Percentiles rank a stretch among this genome's conserved stretches.
These are phyloP conservation scores for Leptopilina syphax DNA, from an alignment of 2,888 invertebrate genomes.

Conservation along the genomic window DNA sequence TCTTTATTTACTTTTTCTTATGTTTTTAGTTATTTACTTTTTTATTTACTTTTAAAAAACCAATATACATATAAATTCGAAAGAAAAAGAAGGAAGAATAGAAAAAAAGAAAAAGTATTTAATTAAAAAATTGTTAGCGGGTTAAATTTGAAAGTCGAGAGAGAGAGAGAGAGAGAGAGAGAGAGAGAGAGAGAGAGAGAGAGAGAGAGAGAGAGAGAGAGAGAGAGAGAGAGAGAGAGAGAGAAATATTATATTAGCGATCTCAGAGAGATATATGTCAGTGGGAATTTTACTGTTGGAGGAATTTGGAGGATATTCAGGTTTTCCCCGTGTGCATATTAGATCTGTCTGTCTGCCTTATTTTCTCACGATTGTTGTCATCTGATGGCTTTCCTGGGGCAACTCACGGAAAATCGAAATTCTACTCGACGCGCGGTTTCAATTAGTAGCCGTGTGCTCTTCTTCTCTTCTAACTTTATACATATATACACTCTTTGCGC, in stretches of 20 bases:
- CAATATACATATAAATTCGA: too few species aligned
- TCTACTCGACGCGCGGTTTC: conserved; percentile 36
- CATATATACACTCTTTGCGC: background rate
- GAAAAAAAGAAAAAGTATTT: background rate
- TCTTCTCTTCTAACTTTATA: background rate
- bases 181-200: too few species aligned
- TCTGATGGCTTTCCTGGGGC: conserved; percentile 26
- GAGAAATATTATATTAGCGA: background rate
- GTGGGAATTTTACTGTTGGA: conserved; percentile 5
- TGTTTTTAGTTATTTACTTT: too few species aligned
- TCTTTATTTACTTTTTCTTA: too few species aligned
- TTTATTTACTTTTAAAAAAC: too few species aligned
- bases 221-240: too few species aligned
- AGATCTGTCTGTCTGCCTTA: conserved; percentile 19
- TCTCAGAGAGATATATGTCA: background rate
- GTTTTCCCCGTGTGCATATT: background rate
- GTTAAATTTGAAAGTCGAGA: background rate
- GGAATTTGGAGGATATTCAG: conserved; percentile 3
- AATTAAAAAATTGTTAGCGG: background rate
- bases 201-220: background rate
- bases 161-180: too few species aligned
- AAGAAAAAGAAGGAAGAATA: too few species aligned
- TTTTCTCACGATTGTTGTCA: conserved; percentile 29
- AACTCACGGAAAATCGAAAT: conserved; percentile 38
- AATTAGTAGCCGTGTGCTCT: conserved; percentile 39